Evolutionary conservation across 2,888 invertebrate genomes (phyloP).

Genomic region (Orchesellides sinensis): DNA sequence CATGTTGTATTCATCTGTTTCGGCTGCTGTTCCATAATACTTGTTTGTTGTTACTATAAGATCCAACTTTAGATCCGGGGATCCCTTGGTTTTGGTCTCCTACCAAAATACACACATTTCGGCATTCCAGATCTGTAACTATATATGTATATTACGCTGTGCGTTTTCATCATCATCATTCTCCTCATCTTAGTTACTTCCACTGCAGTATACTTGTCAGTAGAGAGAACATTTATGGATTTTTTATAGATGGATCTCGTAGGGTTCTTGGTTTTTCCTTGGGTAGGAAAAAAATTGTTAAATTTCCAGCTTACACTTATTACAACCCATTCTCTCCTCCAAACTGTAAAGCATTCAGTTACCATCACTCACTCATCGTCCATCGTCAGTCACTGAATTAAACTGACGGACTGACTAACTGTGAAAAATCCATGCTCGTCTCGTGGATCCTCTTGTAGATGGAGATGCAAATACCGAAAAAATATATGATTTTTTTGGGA

Average conservation of each 20-base stretch:
- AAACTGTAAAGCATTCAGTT: conserved; percentile 21
- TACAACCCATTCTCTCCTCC: neutral
- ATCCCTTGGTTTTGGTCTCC: neutral
- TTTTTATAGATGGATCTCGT: neutral
- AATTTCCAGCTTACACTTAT: neutral
- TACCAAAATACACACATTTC: too few species aligned
- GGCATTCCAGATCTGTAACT: too few species aligned
- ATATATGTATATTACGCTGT: too few species aligned
- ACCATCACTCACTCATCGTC: conserved; percentile 20
- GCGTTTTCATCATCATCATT: too few species aligned
- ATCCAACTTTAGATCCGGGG: neutral
- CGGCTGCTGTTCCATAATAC: neutral
- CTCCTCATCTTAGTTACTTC: too few species aligned
- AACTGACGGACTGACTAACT: conserved; percentile 32
- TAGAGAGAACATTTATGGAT: too few species aligned
- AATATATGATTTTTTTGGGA: neutral
- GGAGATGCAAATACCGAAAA: conserved; percentile 41
- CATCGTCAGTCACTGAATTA: conserved; percentile 1
- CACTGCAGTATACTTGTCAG: too few species aligned
- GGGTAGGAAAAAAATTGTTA: neutral
- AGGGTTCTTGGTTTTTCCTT: neutral
- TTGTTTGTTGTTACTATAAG: neutral
- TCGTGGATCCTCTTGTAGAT: conserved; percentile 6
- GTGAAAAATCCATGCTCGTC: conserved; percentile 19
- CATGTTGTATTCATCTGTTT: neutral